Evolutionary conservation across 2,113 vertebrate genomes (phyloP), one percentile per base, ranked within the genome.

Genomic region (Caretta caretta): DNA sequence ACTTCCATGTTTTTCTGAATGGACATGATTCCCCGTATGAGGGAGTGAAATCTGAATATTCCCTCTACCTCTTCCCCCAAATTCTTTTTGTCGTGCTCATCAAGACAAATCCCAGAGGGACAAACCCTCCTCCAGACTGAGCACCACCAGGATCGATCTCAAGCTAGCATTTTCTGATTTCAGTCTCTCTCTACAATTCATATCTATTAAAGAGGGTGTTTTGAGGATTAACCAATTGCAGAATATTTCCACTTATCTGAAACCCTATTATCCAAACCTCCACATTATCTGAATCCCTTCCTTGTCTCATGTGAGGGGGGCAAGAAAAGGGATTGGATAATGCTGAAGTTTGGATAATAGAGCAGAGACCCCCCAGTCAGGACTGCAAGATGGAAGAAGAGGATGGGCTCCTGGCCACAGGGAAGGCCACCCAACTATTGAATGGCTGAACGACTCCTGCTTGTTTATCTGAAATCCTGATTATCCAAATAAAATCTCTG

Each of bases 1-100:
- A 48, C 51, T 81, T 69, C 59, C 92, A 93, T 86, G 83, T 93
- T 90, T 91, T 84, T 8, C 57, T 94, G 53, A 83, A 88, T 92
- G 83, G 9, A 6, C 93, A 91, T 49, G 76, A 50, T 94, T 93
- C 25, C 29, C 27, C 6, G 42, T 88, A 85, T 91, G 94, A 96
- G 93, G 4, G 93, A 95, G 90, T 90, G 50, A 96, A 88, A 75
- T 87, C 17, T 81, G 86, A 90, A 49, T 24, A 54, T 27, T 84
- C 94, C 51, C n/a, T 96, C 62, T 87, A 78, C 51, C 22, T 57
- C 24, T 84, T 93, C 51, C 88, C 14, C 3, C 69, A 93, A 69
- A 93, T 95, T 93, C 89, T 62, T 62, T 31, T 62, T 62, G 29
- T 62, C 57, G 3, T 62, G 57, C 12, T 62, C 57, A 31, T 62